Evolutionary conservation across 1,140 invertebrate genomes (phyloP).

Genomic region (Drosophila ogumai): DNA sequence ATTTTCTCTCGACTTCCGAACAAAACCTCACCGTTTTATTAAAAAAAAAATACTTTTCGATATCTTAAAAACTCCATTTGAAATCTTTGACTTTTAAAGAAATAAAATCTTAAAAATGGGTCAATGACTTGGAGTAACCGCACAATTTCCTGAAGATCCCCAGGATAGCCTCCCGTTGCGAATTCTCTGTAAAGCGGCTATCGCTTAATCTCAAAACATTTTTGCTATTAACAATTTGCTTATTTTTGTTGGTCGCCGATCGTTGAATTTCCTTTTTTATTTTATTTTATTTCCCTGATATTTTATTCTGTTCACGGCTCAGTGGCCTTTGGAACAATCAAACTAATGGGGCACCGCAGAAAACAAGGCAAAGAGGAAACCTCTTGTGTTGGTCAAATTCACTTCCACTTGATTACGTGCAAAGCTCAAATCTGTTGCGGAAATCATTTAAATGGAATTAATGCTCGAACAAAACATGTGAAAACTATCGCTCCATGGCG

Average conservation of each 20-base stretch:
- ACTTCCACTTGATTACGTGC: slow-evolving; percentile 75
- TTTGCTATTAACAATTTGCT: background rate
- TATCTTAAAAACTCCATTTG: background rate
- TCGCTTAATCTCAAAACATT: slow-evolving; percentile 20
- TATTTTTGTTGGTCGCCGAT: slow-evolving; percentile 7
- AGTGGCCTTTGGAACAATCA: slow-evolving; percentile 68
- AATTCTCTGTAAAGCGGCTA: slow-evolving; percentile 22
- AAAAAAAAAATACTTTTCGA: background rate
- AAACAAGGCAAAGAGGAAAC: slow-evolving; percentile 39
- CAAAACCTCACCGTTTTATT: no score
- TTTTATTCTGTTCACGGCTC: slow-evolving; percentile 58
- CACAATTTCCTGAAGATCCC: slow-evolving; percentile 7
- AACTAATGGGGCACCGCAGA: slow-evolving; percentile 66
- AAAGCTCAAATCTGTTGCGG: slow-evolving; percentile 69
- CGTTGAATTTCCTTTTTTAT: slow-evolving; percentile 1
- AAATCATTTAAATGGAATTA: slow-evolving; percentile 81
- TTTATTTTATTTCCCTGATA: slow-evolving; percentile 29
- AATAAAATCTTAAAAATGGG: background rate
- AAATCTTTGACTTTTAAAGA: background rate
- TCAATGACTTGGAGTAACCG: slow-evolving; percentile 9
- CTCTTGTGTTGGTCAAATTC: slow-evolving; percentile 83
- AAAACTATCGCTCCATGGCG: slow-evolving; percentile 64
- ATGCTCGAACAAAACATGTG: slow-evolving; percentile 81
- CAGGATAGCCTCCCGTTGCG: slow-evolving; percentile 21
- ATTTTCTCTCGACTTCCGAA: no score